These are phyloP conservation scores for Wiebesia pumilae DNA, from an alignment of 1,140 invertebrate genomes.

Conservation along the genomic window DNA sequence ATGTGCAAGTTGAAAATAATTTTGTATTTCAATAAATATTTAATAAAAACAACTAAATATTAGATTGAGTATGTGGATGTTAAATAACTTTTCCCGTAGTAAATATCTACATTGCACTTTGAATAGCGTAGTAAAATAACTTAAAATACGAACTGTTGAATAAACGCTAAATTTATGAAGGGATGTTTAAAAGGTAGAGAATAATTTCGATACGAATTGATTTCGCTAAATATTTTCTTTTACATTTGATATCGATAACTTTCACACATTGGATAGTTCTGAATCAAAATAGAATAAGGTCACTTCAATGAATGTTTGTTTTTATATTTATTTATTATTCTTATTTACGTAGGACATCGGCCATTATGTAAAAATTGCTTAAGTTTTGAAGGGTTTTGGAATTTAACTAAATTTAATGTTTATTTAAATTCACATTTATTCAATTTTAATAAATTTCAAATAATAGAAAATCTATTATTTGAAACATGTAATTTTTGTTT, in stretches of 20 bases:
- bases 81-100: no score
- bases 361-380: not conserved
- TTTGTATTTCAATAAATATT: not conserved
- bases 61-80: no score
- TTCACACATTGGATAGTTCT: not conserved
- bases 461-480: no score
- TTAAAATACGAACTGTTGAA: not conserved
- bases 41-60: not conserved
- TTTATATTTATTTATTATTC: conserved; percentile 1
- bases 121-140: not conserved
- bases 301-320: not conserved
- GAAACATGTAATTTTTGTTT: no score
- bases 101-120: not conserved
- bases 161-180: not conserved
- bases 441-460: no score
- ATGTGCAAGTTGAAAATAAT: not conserved
- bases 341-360: not conserved
- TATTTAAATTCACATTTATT: no score
- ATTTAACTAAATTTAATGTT: not conserved
- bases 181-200: not conserved
- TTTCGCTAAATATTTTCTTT: not conserved
- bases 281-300: conserved; percentile 28
- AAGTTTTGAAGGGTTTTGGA: not conserved
- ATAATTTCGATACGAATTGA: not conserved
- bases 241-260: not conserved